Evolutionary conservation across 2,888 invertebrate species (phyloP), one percentile per base, ranked within the genome.

Genomic region (Artemia sp.): DNA sequence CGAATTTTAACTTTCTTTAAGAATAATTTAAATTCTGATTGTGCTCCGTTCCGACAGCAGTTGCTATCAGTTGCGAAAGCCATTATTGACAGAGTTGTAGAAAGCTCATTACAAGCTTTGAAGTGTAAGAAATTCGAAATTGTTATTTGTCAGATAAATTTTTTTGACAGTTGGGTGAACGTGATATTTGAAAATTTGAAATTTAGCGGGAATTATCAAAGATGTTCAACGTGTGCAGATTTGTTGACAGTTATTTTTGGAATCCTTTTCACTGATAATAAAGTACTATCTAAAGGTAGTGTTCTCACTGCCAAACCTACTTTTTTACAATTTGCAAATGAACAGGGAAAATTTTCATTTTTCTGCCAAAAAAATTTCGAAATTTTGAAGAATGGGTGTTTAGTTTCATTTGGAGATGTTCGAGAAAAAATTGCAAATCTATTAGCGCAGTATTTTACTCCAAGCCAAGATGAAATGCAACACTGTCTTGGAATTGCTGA

Each of bases 21-120:
- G 64, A 24, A 58, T 58, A 58, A 58, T 58, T 58, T 58, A 24
- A 58, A 58, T 10, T 58, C 64, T 8, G 64, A 58, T 58, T 24
- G 24, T 1, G 64, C 64, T n/a, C 64, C 64, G 9, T 58, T 58
- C 24, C n/a, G 64, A 58, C n/a, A 58, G n/a, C n/a, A 58, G n/a
- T 24, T 58, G 14, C 10, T 58, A 58, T 19, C 8, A n/a, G 8
- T 24, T 19, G 24, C 64, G 8, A 58, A 58, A 24, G 14, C 10
- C 1, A 10, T 58, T 19, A 58, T 58, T 58, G 64, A n/a, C 14
- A 58, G 64, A 58, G 64, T 58, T 8, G 64, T 58, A 19, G 64
- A 58, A 58, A 58, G 64, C 24, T n/a, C 64, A 19, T 58, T 58
- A 58, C n/a, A 24, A n/a, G 64, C 64, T 8, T 19, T 58, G 64